Percentiles rank a stretch among this genome's conserved stretches.
These are phyloP conservation scores for Aphrophora alni DNA, from an alignment of 2,888 invertebrate genomes.

Conservation along the genomic window DNA sequence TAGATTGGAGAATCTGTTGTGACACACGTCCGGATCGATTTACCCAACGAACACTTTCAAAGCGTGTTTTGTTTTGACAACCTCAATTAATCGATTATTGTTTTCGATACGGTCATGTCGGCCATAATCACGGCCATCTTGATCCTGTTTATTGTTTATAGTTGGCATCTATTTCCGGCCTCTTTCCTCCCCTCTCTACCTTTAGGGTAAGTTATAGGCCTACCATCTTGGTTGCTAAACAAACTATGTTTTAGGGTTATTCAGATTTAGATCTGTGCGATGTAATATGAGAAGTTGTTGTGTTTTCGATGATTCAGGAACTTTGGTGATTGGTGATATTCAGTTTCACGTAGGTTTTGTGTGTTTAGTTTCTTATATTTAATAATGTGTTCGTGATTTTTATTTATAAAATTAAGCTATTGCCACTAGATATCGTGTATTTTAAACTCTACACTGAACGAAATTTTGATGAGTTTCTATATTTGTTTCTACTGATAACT, in stretches of 20 bases:
- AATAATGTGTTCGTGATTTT: not conserved
- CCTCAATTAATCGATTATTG: conserved; percentile 9
- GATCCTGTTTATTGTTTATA: not conserved
- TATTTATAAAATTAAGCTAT: too few relatives aligned
- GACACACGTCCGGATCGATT: not conserved
- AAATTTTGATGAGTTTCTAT: too few relatives aligned
- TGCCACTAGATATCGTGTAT: too few relatives aligned
- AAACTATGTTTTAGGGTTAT: not conserved
- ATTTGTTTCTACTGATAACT: too few relatives aligned
- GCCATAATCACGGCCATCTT: not conserved
- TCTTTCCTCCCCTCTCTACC: not conserved
- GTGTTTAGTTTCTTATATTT: not conserved
- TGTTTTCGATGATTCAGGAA: too few relatives aligned
- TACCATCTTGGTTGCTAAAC: not conserved
- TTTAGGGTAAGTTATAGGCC: not conserved
- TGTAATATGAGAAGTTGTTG: not conserved
- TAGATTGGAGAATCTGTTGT: not conserved
- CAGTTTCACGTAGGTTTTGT: not conserved
- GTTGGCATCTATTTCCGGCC: not conserved
- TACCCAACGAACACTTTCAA: not conserved
- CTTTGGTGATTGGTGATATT: not conserved
- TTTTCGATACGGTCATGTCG: not conserved
- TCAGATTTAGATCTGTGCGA: not conserved
- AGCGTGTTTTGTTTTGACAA: not conserved
- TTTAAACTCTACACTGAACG: too few relatives aligned